Conservation (phyloP, 2,797 vertebrate species). For the Lithobates pipiens region DNA sequence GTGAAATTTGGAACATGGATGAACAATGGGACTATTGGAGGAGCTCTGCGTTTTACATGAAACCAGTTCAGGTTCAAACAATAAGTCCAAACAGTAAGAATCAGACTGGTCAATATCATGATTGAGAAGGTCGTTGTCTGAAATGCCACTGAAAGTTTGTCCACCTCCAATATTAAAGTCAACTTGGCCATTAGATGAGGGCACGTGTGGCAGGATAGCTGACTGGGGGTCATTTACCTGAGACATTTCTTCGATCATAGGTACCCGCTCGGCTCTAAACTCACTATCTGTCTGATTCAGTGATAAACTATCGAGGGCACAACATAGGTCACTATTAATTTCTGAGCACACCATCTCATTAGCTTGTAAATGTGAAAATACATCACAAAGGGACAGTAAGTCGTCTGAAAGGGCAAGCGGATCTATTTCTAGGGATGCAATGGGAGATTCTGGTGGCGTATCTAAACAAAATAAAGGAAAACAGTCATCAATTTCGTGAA, state of each 20-base stretch:
- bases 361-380: conserved; percentile 44
- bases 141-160: neutral
- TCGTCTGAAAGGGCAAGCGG: conserved; percentile 34
- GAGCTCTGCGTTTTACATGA: neutral
- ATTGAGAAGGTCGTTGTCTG: neutral
- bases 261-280: neutral
- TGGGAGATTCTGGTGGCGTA: conserved; percentile 5
- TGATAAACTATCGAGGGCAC: neutral
- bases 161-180: neutral
- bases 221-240: too few species aligned
- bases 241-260: neutral
- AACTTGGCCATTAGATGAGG: neutral
- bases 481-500: conserved; percentile 3
- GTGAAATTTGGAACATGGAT: neutral
- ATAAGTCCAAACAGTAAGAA: conserved; percentile 33
- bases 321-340: neutral
- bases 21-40: neutral
- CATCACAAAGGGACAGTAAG: conserved; percentile 39
- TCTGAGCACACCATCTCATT: neutral
- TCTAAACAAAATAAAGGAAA: conserved; percentile 51
- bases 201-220: neutral
- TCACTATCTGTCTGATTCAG: neutral
- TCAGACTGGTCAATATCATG: neutral
- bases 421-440: neutral
- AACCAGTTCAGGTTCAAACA: conserved; percentile 27